Evolutionary conservation across 2,113 vertebrate genomes (phyloP).

Genomic region (Azemiops feae): DNA sequence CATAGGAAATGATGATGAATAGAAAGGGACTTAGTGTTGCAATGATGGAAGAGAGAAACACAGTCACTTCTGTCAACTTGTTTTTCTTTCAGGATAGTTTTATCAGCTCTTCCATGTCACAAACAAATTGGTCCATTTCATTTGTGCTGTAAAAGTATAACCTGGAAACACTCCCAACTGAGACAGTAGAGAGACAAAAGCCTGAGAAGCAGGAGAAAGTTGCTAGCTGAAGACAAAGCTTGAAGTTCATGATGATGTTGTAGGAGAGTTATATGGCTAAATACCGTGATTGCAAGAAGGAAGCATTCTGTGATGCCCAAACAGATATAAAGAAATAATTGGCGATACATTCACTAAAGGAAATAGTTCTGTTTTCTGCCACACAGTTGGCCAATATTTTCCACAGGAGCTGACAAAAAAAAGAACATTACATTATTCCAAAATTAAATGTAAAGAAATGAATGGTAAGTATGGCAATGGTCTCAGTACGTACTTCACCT

Average conservation of each 20-base stretch:
- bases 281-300: neutral
- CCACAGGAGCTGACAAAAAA: too few relatives aligned
- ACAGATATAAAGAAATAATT: neutral
- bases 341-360: neutral
- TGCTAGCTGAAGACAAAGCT: neutral
- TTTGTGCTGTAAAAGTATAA: neutral
- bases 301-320: neutral
- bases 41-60: too few relatives aligned
- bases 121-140: constrained; percentile 1
- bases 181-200: neutral
- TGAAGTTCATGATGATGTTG: neutral
- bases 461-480: too few relatives aligned
- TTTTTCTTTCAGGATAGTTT: neutral
- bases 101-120: neutral
- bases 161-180: neutral
- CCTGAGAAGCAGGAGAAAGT: neutral
- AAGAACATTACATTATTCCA: neutral
- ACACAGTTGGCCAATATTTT: too few relatives aligned
- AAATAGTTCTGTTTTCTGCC: neutral
- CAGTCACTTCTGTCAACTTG: neutral
- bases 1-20: constrained; percentile 22
- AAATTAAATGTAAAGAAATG: neutral
- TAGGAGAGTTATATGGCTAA: neutral
- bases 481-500: too few relatives aligned
- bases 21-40: neutral